phyloP scores from a whole-genome alignment of 2,888 invertebrate species.

The Phyllotreta cruciferae region DNA sequence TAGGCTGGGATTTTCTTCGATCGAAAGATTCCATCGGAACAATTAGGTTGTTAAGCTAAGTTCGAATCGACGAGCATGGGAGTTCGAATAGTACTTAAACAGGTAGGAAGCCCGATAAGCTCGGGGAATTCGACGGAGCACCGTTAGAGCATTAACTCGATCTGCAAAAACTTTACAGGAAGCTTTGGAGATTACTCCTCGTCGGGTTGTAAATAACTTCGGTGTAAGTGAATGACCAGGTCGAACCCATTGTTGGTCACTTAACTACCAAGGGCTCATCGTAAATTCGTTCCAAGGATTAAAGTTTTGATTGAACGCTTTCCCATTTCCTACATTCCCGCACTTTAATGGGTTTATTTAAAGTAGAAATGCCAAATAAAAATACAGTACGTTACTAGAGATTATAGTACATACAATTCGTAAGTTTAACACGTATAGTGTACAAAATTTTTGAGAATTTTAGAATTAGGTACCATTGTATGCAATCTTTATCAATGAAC shows the following conservation, averaged over 20 bases:
- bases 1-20: too few relatives aligned
- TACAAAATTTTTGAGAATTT: too few relatives aligned
- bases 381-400: too few relatives aligned
- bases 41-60: too few relatives aligned
- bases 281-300: constrained; percentile 20
- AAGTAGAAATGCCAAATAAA: too few relatives aligned
- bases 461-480: too few relatives aligned
- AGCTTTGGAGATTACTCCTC: constrained; percentile 25
- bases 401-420: too few relatives aligned
- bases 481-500: too few relatives aligned
- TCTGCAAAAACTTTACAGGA: constrained; percentile 20
- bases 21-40: too few relatives aligned
- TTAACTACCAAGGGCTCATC: constrained; percentile 14
- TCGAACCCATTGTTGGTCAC: constrained; percentile 25
- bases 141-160: constrained; percentile 14
- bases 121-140: constrained; percentile 18
- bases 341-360: too few relatives aligned
- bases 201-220: constrained; percentile 25
- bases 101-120: constrained; percentile 18
- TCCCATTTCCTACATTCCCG: not conserved
- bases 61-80: too few relatives aligned
- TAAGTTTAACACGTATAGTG: too few relatives aligned
- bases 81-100: constrained; percentile 23
- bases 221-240: constrained; percentile 24
- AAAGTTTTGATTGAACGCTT: constrained; percentile 25